These are phyloP conservation scores for Nowickia ferox DNA, from an alignment of 2,888 invertebrate genomes.

Conservation along the genomic window DNA sequence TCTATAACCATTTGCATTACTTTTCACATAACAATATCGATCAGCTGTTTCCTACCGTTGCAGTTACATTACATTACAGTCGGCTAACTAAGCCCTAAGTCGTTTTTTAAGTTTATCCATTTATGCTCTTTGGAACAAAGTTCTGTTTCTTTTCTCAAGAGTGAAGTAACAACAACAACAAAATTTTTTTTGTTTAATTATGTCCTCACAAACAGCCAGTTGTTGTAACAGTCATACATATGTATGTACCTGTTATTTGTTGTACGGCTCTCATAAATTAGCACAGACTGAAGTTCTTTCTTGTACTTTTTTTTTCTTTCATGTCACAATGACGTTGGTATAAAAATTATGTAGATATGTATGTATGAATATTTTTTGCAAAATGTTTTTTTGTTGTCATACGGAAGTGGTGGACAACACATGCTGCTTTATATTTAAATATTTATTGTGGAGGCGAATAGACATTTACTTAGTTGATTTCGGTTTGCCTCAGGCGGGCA, in stretches of 20 bases:
- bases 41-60: no score
- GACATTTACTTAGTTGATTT: slow-evolving; percentile 11
- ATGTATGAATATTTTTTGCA: background rate
- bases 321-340: background rate
- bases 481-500: background rate
- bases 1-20: no score
- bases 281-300: background rate
- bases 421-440: slow-evolving; percentile 18
- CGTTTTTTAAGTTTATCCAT: slow-evolving; percentile 18
- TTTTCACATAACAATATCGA: no score
- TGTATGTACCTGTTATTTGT: slow-evolving; percentile 12
- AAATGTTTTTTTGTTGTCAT: background rate
- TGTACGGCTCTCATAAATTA: slow-evolving; percentile 34
- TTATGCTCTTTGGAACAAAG: slow-evolving; percentile 5
- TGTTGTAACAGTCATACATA: no score
- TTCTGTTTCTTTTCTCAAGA: background rate
- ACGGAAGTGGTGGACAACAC: slow-evolving; percentile 11
- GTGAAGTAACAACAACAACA: background rate
- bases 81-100: no score
- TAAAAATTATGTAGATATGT: slow-evolving; percentile 28
- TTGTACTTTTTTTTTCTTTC: background rate
- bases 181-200: background rate
- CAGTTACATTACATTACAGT: no score
- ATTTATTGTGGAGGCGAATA: background rate
- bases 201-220: background rate